phyloP scores from a whole-genome alignment of 2,888 invertebrate species.

The Eupeodes latifasciatus region DNA sequence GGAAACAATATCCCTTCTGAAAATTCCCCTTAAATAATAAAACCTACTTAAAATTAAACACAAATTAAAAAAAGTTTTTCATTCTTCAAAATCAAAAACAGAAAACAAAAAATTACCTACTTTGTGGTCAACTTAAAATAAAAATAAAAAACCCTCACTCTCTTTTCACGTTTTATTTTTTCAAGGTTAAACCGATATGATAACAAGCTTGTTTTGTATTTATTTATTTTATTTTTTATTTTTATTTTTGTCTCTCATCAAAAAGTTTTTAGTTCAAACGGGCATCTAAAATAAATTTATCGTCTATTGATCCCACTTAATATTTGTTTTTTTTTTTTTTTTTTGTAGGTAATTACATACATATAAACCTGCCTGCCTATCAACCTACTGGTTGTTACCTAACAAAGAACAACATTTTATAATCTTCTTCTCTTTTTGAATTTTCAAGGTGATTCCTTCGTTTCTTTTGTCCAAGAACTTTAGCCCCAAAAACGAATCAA shows the following conservation, averaged over 20 bases:
- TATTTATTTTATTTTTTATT: too few species aligned
- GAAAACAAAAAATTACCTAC: not conserved
- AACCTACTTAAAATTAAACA: not conserved
- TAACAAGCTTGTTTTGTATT: slow-evolving; percentile 9
- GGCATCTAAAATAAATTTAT: slow-evolving; percentile 28
- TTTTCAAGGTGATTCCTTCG: slow-evolving; percentile 35
- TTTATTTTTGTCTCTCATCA: not conserved
- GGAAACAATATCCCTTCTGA: too few species aligned
- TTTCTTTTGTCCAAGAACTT: slow-evolving; percentile 33
- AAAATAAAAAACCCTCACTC: not conserved
- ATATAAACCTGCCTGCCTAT: too few species aligned
- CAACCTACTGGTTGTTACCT: slow-evolving; percentile 27
- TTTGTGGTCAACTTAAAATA: not conserved
- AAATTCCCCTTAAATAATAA: too few species aligned
- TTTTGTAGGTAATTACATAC: not conserved
- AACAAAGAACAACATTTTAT: slow-evolving; percentile 46
- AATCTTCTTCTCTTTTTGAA: not conserved
- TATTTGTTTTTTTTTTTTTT: not conserved
- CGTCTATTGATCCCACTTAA: slow-evolving; percentile 48
- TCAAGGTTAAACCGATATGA: slow-evolving; percentile 28
- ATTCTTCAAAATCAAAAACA: not conserved
- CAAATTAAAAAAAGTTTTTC: not conserved
- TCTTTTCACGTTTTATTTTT: not conserved
- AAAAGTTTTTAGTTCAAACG: slow-evolving; percentile 16
- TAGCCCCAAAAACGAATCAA: slow-evolving; percentile 3